Percentiles rank a stretch among this genome's conserved stretches.
Evolutionary conservation across 2,113 vertebrate species (phyloP).

Genomic region (Cebidichthys violaceus): DNA sequence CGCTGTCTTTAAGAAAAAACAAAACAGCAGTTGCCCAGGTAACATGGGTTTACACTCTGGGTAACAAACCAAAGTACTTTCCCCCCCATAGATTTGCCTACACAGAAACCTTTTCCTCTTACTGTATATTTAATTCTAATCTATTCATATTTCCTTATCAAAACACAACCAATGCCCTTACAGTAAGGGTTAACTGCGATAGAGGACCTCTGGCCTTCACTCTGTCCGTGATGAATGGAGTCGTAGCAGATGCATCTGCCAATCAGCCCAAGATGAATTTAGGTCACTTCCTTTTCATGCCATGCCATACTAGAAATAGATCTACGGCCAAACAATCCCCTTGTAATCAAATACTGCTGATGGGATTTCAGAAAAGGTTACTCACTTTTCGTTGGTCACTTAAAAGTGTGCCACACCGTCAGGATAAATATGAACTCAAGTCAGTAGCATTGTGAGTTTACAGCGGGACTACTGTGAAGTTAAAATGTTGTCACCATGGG

Average conservation of each 20-base stretch:
- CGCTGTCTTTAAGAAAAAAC: slow-evolving; percentile 43
- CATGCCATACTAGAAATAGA: slow-evolving; percentile 56
- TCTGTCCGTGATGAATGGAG: slow-evolving; percentile 27
- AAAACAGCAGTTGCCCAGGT: slow-evolving; percentile 1
- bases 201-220: background rate
- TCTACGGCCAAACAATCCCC: slow-evolving; percentile 37
- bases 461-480: slow-evolving; percentile 30
- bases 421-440: slow-evolving; percentile 8
- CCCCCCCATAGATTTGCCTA: background rate
- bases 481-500: slow-evolving; percentile 61
- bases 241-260: slow-evolving; percentile 74
- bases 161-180: slow-evolving; percentile 4
- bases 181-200: slow-evolving; percentile 5
- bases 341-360: slow-evolving; percentile 59
- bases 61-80: background rate
- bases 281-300: slow-evolving; percentile 73
- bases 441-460: slow-evolving; percentile 16
- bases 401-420: background rate
- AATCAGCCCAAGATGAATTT: slow-evolving; percentile 73
- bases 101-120: background rate
- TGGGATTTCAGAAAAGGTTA: slow-evolving; percentile 46
- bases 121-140: background rate
- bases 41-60: slow-evolving; percentile 2
- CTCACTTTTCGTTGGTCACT: slow-evolving; percentile 21
- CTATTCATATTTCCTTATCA: background rate